Evolutionary conservation across 1,140 invertebrate genomes (phyloP).

Genomic region (Zeugodacus cucurbitae): DNA sequence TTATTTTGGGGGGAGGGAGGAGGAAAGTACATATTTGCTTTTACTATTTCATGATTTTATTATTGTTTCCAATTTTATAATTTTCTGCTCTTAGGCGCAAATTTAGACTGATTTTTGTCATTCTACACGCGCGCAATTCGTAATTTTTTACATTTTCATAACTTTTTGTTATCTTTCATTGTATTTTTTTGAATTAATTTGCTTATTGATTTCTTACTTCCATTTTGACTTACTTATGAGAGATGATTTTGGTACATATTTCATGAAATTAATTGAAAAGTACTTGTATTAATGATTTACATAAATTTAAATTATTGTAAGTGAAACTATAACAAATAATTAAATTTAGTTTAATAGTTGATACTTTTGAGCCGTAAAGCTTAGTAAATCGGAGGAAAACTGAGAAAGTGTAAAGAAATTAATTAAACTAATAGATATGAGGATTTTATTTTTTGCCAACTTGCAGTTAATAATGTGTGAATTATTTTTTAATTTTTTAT

Average conservation of each 20-base stretch:
- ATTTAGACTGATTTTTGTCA: not conserved
- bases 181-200: not conserved
- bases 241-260: not conserved
- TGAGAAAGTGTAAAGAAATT: not conserved
- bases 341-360: too few relatives aligned
- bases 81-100: not conserved
- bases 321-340: too few relatives aligned
- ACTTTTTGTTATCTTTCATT: not conserved
- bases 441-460: not conserved
- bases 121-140: not conserved
- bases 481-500: not conserved
- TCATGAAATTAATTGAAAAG: not conserved
- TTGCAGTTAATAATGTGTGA: not conserved
- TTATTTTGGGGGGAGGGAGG: not conserved
- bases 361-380: not conserved
- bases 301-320: not conserved
- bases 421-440: slow-evolving; percentile 7
- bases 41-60: not conserved
- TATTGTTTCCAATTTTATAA: not conserved
- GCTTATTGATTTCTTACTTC: not conserved
- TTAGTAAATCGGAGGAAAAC: not conserved
- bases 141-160: not conserved
- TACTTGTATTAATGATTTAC: not conserved
- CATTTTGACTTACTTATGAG: not conserved
- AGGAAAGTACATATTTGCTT: not conserved